Base-by-base conservation (phyloP, 2,888 invertebrate genomes). In the Laothoe populi region DNA sequence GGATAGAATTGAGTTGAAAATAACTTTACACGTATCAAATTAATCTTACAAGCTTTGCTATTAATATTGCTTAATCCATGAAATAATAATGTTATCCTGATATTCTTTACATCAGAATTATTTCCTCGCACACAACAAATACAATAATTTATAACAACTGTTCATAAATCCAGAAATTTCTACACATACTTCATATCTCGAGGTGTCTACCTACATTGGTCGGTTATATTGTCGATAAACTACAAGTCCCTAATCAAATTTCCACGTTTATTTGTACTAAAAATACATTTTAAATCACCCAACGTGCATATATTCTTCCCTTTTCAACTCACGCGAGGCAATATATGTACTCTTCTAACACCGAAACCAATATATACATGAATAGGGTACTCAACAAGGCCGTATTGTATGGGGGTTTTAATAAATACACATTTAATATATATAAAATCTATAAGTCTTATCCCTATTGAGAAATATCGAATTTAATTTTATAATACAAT, bases 331-430 rank as follows among this genome's bases (percentile, higher is more conserved):
- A n/a, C 46, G 38, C 62, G 16, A 49, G 44, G 42, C 26, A 35
- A 58, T 61, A 57, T 45, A 35, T 59, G 57, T 48, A 66, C 60
- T 62, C 38, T 58, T 58, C 42, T 59, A 57, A 66, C 35, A 60
- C 48, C 48, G 57, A 60, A 38, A 42, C 26, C 26, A 13, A 40
- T 60, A 60, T 53, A 40, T 40, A 26, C 48, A 60, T 26, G 63
- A 67, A 71, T 73, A 73, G 74, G 75, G 74, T 69, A 73, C 84
- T 79, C 81, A 83, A 84, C 79, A 84, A 86, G 86, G 84, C 85
- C 80, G 71, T 79, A 62, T 66, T 78, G 79, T 69, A 78, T 64
- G 69, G 73, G 76, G 77, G 74, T 76, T 66, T 70, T 69, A 72
- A 48, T 45, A 31, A 45, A 64, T 68, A 73, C 75, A 74, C 44